Base-by-base conservation (phyloP, 53 echinoderm and acorn worm species). In the Stichopus horrens region DNA sequence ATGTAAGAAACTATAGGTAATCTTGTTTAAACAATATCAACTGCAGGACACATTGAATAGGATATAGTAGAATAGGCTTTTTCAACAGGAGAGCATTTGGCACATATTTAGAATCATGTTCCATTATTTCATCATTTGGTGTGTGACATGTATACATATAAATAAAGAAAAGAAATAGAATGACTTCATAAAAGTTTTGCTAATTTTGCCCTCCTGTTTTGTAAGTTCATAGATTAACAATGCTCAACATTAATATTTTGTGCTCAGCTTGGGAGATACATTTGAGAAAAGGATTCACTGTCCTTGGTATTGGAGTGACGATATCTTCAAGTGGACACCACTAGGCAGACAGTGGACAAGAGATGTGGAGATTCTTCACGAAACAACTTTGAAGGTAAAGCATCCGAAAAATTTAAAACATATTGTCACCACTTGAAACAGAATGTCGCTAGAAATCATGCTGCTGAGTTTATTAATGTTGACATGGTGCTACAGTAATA, bases 271-370 rank as follows among this genome's bases (percentile, higher is more conserved):
- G 71, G 20, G 16, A 18, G 18, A 7, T 6, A 18, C 19, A 7
- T 18, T 7, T 14, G 55, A 5, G 55, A 54, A 19, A 11, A 23
- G 79, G 8, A 5, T 55, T 9, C 55, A 54, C 5, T 79, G 5
- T 79, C 79, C 79, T 7, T 79, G 79, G 79, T 79, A 79, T n/a
- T 79, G 79, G 79, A 79, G 55, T 54, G 57, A 79, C 16, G 18
- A 54, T 54, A 16, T 79, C 8, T 79, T 79, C 18, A 54, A 57
- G 5, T 54, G 54, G 55, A 54, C 55, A 55, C 7, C n/a, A 19
- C 53, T 79, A 0, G 79, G 79, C 19, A 53, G 55, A 5, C 55
- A 54, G 79, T 54, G 57, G 18, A 57, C 14, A 55, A 79, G 55
- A 55, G 18, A 57, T 57, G 19, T 79, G 57, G 52, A 79, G 8